Conservation (phyloP, 2,113 vertebrate species). For the Prietella phreatophila region DNA sequence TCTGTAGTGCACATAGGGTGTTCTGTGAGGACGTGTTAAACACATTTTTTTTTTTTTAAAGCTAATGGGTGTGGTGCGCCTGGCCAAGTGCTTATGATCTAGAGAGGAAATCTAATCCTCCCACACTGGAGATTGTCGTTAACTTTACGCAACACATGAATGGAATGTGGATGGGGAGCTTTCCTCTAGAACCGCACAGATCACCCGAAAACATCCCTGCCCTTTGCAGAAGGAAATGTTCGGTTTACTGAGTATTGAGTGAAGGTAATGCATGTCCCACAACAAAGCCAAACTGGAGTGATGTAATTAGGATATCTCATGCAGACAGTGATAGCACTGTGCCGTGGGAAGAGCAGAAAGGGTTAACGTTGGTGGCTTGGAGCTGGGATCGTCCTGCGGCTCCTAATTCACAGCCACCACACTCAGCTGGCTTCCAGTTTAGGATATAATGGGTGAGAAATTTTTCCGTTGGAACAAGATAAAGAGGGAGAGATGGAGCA, state of each 20-base stretch:
- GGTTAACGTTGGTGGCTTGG: slow-evolving; percentile 67
- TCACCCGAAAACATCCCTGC: slow-evolving; percentile 46
- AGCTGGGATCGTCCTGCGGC: slow-evolving; percentile 74
- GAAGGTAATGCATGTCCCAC: slow-evolving; percentile 64
- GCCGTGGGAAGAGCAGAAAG: slow-evolving; percentile 57
- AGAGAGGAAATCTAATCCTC: slow-evolving; percentile 66
- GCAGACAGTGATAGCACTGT: slow-evolving; percentile 42
- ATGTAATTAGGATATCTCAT: background rate
- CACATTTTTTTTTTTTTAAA: slow-evolving; percentile 56
- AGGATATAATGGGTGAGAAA: slow-evolving; percentile 75
- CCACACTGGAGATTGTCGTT: slow-evolving; percentile 61
- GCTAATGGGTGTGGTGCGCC: slow-evolving; percentile 55
- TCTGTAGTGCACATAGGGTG: slow-evolving; percentile 54
- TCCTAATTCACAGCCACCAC: slow-evolving; percentile 76
- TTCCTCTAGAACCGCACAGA: slow-evolving; percentile 35
- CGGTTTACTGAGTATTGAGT: slow-evolving; percentile 34
- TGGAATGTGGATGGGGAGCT: slow-evolving; percentile 48
- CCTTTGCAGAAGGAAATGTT: slow-evolving; percentile 40
- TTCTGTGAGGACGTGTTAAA: slow-evolving; percentile 65
- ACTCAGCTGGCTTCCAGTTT: slow-evolving; percentile 69
- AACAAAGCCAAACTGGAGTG: slow-evolving; percentile 12
- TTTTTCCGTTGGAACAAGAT: slow-evolving; percentile 74
- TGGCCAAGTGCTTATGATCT: slow-evolving; percentile 61
- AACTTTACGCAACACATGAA: slow-evolving; percentile 54
- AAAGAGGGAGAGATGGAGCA: slow-evolving; percentile 54